Base-by-base conservation (phyloP, 2,113 vertebrate genomes). In the Paedocypris sp. region DNA sequence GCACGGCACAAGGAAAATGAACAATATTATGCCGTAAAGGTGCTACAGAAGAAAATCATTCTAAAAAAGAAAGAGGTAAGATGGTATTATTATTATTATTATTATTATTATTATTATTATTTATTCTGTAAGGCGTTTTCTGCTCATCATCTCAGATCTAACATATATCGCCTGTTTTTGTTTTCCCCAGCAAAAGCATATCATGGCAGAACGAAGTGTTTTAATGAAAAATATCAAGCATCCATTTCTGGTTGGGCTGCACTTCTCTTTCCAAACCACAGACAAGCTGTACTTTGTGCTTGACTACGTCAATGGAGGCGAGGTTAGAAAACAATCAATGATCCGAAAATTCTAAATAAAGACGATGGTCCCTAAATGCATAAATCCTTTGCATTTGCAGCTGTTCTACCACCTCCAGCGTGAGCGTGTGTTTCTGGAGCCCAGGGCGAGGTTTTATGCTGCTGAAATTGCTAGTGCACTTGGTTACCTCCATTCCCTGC, bases 261-360 rank as follows among this genome's bases (percentile, higher is more conserved):
- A 87, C 70, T 89, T 71, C 77, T 87, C 85, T 42, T 89, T 89
- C 76, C 87, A 89, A 74, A 89, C 87, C 1, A 80, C 81, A 1
- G 87, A 89, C 73, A 89, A 87, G 60, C 83, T 89, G 3, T 89
- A 86, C 80, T 89, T 89, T 36, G 87, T 89, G 2, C 79, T 89
- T 4, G 87, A 89, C 50, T 89, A 86, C 1, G 83, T 88, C 31
- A 89, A 89, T 1, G 87, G 87, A 0, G 87, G 87, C 39, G 87
- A 89, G 81, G 87, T 88, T 47, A 65, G 51, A 20, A 54, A 36
- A 31, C n/a, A 32, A 8, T 25, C 18, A 22, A 1, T 9, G 4
- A 22, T 15, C 5, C 15, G 1, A 18, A 31, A 53, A 18, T n/a
- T n/a, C n/a, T n/a, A n/a, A n/a, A n/a, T n/a, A n/a, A n/a, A n/a